Evolutionary conservation across 2,797 vertebrate genomes (phyloP), one percentile per base, ranked within the genome.

Genomic region (Lepilemur ruficaudatus): DNA sequence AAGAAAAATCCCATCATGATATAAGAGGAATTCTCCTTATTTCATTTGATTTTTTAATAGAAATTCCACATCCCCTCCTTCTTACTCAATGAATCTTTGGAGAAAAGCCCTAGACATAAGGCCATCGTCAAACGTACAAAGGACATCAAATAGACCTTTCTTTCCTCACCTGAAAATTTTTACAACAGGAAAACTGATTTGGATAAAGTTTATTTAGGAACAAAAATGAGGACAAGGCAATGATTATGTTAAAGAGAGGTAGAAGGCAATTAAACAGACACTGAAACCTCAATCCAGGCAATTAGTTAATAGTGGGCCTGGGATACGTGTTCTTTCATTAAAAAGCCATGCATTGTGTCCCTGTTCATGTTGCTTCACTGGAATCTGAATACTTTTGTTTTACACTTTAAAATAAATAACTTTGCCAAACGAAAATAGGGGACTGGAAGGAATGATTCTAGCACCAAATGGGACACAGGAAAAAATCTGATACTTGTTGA

Each of bases 1-100:
- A 57, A 76, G 46, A 67, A 95, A 97, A 95, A 63, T 89, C 20
- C 35, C 13, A 89, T 52, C 41, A 75, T n/a, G n/a, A 50, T 73
- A 10, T 35, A 79, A 63, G 0, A 88, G n/a, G 32, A 92, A 79
- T 88, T 90, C 48, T 96, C 55, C 20, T 65, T 76, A 50, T 79
- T 73, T 79, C 57, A 15, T 87, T 57, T 57, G 28, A 59, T 59
- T 28, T 87, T 89, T 81, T 28, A 17, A 76, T 7, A 78, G 67
- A 92, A 67, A 90, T 75, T 67, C 22, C 61, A 28, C 22, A 63
- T 76, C 48, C 41, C 14, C 59, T 52, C 28, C 52, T 88, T 91
- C 61, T 35, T 87, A n/a, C 17, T 55, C 20, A 85, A 55, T 11
- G 52, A 95, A 76, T 89, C 28, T 48, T 88, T 86, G 20, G 30